These are phyloP conservation scores for Nettapus auritus DNA, from an alignment of 2,113 vertebrate species.

Conservation along the genomic window DNA sequence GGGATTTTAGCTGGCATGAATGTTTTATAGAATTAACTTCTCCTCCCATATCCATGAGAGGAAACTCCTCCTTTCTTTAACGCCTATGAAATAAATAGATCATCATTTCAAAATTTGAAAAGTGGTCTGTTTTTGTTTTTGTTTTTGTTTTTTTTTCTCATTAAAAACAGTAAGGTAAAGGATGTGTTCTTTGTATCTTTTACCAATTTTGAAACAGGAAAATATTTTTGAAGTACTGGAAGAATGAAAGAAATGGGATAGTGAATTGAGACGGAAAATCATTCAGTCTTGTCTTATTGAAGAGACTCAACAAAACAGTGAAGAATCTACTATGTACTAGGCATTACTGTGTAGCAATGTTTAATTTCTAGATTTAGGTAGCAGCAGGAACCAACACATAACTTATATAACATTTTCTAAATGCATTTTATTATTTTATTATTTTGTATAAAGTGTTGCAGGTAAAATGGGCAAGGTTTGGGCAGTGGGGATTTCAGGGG, in stretches of 20 bases:
- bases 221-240: too few relatives aligned
- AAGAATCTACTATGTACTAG: neutral
- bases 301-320: neutral
- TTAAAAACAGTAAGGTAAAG: too few relatives aligned
- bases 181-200: too few relatives aligned
- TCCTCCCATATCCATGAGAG: neutral
- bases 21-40: neutral
- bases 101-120: too few relatives aligned
- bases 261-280: neutral
- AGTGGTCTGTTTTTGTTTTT: too few relatives aligned
- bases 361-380: neutral
- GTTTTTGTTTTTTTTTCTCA: too few relatives aligned
- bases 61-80: neutral
- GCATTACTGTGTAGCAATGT: neutral
- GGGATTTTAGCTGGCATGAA: neutral
- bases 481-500: too few relatives aligned
- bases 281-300: neutral
- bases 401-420: neutral
- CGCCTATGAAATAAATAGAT: neutral
- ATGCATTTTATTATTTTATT: neutral
- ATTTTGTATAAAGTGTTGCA: neutral
- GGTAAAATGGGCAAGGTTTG: too few relatives aligned
- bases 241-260: too few relatives aligned
- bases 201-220: too few relatives aligned
- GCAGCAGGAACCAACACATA: neutral